These are phyloP conservation scores for Linnaemya vulpina DNA, from an alignment of 2,888 invertebrate genomes.

Conservation along the genomic window DNA sequence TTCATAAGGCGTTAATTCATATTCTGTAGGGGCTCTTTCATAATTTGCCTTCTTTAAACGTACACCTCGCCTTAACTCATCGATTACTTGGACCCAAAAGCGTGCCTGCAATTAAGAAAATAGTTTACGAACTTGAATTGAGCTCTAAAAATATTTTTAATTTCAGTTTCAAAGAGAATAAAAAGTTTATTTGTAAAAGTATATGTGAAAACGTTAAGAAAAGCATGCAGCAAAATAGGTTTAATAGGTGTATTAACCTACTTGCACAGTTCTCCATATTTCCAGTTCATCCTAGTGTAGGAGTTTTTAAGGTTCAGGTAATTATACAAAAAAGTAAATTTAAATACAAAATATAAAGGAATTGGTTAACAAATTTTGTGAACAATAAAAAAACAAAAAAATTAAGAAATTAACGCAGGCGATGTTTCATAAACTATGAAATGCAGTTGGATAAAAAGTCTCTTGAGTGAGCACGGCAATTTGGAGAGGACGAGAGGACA, in stretches of 20 bases:
- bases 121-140: constrained; percentile 12
- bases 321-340: constrained; percentile 51
- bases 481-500: no score
- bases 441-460: neutral
- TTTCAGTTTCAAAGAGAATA: neutral
- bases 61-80: constrained; percentile 94
- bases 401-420: neutral
- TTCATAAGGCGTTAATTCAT: constrained; percentile 97
- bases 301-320: constrained; percentile 3
- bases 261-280: constrained; percentile 91
- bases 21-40: constrained; percentile 92
- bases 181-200: neutral
- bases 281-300: constrained; percentile 84
- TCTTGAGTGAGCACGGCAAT: neutral
- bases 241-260: constrained; percentile 83
- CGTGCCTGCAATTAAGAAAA: constrained; percentile 87
- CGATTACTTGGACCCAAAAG: constrained; percentile 97
- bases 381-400: neutral
- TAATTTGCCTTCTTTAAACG: constrained; percentile 94
- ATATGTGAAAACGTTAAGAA: constrained; percentile 37
- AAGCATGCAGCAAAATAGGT: constrained; percentile 65
- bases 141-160: constrained; percentile 1
- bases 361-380: neutral
- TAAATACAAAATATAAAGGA: constrained; percentile 35
- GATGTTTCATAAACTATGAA: neutral